phyloP scores from a whole-genome alignment of 2,888 invertebrate genomes.

The Hipparchia sbordonii region DNA sequence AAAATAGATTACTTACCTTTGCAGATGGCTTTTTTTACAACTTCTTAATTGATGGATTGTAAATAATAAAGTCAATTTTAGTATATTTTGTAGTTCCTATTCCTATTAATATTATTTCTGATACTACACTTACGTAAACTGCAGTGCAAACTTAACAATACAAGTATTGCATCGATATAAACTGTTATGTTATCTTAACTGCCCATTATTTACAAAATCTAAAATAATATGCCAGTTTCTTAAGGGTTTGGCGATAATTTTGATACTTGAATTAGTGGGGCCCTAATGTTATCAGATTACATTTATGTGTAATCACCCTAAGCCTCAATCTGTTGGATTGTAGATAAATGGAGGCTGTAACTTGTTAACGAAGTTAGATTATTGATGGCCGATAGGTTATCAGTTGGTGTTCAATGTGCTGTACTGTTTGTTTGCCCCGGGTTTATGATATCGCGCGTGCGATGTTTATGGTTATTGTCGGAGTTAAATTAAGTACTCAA shows the following conservation, averaged over 20 bases:
- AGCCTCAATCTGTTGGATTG: constrained; percentile 22
- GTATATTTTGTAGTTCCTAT: too few relatives aligned
- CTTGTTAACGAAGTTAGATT: constrained; percentile 33
- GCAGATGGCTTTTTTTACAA: too few relatives aligned
- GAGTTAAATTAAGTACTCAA: constrained; percentile 6
- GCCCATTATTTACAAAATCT: too few relatives aligned
- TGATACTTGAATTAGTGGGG: neutral
- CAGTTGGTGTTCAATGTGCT: constrained; percentile 20
- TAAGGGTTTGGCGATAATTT: neutral
- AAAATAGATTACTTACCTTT: too few relatives aligned
- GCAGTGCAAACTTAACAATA: too few relatives aligned
- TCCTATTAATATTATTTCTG: too few relatives aligned
- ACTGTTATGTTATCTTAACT: too few relatives aligned
- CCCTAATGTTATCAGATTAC: neutral
- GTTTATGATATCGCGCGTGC: constrained; percentile 18
- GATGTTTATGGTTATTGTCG: constrained; percentile 14
- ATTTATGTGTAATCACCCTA: constrained; percentile 8
- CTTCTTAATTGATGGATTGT: too few relatives aligned
- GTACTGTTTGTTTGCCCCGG: constrained; percentile 25
- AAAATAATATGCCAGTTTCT: neutral
- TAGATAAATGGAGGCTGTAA: constrained; percentile 30
- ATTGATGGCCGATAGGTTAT: constrained; percentile 37
- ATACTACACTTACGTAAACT: too few relatives aligned
- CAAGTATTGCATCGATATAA: too few relatives aligned
- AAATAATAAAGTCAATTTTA: too few relatives aligned